Evolutionary conservation across 2,113 vertebrate species (phyloP).

Genomic region (Alethe castanea): DNA sequence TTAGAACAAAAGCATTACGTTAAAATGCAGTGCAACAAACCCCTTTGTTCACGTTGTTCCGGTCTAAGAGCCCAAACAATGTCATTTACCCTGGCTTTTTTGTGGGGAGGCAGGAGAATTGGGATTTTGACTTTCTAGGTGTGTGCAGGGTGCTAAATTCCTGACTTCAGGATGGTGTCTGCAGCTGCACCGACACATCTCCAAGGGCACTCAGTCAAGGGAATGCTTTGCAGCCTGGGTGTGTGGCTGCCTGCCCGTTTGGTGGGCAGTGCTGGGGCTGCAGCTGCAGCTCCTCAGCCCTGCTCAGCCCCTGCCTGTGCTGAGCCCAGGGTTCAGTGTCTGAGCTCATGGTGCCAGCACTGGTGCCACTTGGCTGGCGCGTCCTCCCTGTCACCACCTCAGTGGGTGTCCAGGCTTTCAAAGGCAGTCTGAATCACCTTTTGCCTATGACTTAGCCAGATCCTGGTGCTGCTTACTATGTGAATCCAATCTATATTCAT

Average conservation of each 20-base stretch:
- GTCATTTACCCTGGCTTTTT: background rate
- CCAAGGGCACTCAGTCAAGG: background rate
- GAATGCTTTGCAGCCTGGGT: background rate
- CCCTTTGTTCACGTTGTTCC: background rate
- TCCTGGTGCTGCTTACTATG: background rate
- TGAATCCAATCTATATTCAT: background rate
- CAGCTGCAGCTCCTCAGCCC: background rate
- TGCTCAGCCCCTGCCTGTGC: background rate
- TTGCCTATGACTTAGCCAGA: background rate
- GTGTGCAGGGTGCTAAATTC: background rate
- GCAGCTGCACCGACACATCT: background rate
- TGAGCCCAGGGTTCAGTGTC: background rate
- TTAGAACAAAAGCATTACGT: background rate
- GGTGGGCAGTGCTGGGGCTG: rapidly evolving
- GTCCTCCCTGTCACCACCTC: background rate
- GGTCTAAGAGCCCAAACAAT: background rate
- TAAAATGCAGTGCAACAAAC: background rate
- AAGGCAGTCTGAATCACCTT: background rate
- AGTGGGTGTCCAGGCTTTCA: background rate
- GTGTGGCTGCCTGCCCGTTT: rapidly evolving
- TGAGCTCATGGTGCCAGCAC: background rate
- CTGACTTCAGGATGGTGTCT: background rate
- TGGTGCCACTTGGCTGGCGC: rapidly evolving
- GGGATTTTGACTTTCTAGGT: background rate
- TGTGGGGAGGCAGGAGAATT: background rate